Conservation (phyloP, 2,888 invertebrate species). For the Psylliodes chrysocephalus region DNA sequence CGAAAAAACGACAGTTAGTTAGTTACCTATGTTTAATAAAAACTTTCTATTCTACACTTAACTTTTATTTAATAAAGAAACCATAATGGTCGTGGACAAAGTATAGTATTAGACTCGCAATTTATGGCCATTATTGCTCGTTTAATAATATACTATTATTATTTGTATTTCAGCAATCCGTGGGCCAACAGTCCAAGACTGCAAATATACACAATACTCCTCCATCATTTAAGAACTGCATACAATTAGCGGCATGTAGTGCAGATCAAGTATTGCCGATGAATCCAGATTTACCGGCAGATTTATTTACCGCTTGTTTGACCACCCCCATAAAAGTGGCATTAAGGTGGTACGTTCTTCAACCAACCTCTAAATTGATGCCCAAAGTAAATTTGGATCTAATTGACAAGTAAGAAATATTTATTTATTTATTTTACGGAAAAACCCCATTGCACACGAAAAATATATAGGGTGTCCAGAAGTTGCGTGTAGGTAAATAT, state of each 20-base stretch:
- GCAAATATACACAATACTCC: slow-evolving; percentile 44
- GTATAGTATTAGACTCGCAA: too few species aligned
- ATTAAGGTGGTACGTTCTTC: slow-evolving; percentile 92
- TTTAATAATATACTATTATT: too few species aligned
- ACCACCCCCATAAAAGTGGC: slow-evolving; percentile 98
- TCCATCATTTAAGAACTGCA: slow-evolving; percentile 87
- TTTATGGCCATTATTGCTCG: too few species aligned
- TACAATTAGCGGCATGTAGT: slow-evolving; percentile 96
- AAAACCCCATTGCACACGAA: too few species aligned
- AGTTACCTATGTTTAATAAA: too few species aligned
- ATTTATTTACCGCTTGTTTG: slow-evolving; percentile 96
- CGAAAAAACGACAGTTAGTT: too few species aligned
- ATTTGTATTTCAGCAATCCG: slow-evolving; percentile 46
- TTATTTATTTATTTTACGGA: too few species aligned
- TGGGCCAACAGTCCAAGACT: slow-evolving; percentile 36
- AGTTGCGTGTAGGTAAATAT: too few species aligned
- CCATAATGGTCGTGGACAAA: too few species aligned
- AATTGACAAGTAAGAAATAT: slow-evolving; percentile 86
- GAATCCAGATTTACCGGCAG: slow-evolving; percentile 97
- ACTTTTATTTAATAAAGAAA: too few species aligned
- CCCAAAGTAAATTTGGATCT: slow-evolving; percentile 85
- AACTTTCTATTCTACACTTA: too few species aligned
- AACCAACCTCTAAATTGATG: slow-evolving; percentile 83
- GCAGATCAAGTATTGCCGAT: slow-evolving; percentile 94
- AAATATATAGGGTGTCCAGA: too few species aligned